Percentiles rank a stretch among this genome's conserved stretches.
phyloP scores from a whole-genome alignment of 1,140 invertebrate species.

The Cylas formicarius region DNA sequence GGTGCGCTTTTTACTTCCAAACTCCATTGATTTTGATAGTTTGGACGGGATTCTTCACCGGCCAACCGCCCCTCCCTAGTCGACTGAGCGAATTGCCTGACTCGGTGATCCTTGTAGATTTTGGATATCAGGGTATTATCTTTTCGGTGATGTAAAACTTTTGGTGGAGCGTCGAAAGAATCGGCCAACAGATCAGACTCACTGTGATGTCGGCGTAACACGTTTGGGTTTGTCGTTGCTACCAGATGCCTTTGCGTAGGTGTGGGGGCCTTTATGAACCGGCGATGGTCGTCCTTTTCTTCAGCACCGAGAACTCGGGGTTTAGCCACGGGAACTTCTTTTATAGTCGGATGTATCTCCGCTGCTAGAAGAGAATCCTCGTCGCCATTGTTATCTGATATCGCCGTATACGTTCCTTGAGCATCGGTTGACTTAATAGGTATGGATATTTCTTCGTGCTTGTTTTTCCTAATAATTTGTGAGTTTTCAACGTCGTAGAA shows the following conservation, averaged over 20 bases:
- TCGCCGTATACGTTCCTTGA: conserved; percentile 8
- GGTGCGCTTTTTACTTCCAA: neutral
- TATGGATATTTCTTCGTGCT: conserved; percentile 19
- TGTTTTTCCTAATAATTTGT: conserved; percentile 15
- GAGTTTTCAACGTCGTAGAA: conserved; percentile 31
- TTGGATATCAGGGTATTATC: conserved; percentile 32
- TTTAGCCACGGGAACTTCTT: conserved; percentile 8
- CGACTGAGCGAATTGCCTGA: conserved; percentile 24
- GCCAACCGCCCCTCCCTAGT: conserved; percentile 23
- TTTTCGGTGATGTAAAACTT: conserved; percentile 19
- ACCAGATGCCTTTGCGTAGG: neutral
- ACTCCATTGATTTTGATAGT: conserved; percentile 2
- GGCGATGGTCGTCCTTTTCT: conserved; percentile 2
- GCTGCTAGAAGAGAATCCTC: neutral
- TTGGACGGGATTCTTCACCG: neutral
- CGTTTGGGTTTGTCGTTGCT: neutral
- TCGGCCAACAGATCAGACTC: conserved; percentile 12
- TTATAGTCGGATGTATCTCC: neutral
- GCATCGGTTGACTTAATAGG: conserved; percentile 13
- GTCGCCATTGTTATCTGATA: conserved; percentile 5
- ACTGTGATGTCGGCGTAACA: conserved; percentile 7
- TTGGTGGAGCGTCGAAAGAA: conserved; percentile 18
- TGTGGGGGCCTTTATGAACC: conserved; percentile 12
- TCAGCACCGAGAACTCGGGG: conserved; percentile 4
- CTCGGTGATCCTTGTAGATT: conserved; percentile 29